These are phyloP conservation scores for Lepidurus arcticus DNA, from an alignment of 1,140 invertebrate genomes.

Conservation along the genomic window DNA sequence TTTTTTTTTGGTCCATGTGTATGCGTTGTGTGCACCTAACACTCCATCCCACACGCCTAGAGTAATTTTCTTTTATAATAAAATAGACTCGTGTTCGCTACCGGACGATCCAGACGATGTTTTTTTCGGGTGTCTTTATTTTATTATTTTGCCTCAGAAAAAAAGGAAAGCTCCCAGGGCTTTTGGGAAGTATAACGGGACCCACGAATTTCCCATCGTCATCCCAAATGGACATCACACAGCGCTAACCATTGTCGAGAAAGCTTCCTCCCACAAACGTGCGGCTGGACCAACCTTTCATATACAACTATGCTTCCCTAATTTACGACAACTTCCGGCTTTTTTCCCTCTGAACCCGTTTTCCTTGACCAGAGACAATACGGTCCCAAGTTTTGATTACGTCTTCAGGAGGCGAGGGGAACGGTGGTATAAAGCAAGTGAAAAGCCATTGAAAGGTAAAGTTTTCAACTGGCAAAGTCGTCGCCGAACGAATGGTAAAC, in stretches of 20 bases:
- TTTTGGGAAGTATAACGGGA: background rate
- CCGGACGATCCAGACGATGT: background rate
- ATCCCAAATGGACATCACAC: background rate
- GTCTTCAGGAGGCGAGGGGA: background rate
- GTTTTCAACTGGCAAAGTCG: background rate
- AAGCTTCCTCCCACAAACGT: background rate
- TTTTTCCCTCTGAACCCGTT: background rate
- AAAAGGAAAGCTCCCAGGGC: background rate
- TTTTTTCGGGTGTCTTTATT: too few relatives aligned
- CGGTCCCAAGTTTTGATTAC: background rate
- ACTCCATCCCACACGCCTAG: background rate
- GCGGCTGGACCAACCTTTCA: background rate
- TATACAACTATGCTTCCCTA: background rate
- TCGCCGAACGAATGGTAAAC: background rate
- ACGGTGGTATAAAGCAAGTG: background rate
- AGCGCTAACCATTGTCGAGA: background rate
- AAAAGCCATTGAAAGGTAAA: background rate
- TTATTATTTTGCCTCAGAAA: too few relatives aligned
- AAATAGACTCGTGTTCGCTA: background rate
- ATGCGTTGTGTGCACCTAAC: background rate
- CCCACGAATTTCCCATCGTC: conserved; percentile 13
- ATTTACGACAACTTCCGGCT: conserved; percentile 1
- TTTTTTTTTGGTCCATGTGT: background rate
- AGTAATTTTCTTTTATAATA: background rate
- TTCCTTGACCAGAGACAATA: conserved; percentile 21